phyloP scores from a whole-genome alignment of 2,888 invertebrate genomes.

The Rhyacophila evoluta region DNA sequence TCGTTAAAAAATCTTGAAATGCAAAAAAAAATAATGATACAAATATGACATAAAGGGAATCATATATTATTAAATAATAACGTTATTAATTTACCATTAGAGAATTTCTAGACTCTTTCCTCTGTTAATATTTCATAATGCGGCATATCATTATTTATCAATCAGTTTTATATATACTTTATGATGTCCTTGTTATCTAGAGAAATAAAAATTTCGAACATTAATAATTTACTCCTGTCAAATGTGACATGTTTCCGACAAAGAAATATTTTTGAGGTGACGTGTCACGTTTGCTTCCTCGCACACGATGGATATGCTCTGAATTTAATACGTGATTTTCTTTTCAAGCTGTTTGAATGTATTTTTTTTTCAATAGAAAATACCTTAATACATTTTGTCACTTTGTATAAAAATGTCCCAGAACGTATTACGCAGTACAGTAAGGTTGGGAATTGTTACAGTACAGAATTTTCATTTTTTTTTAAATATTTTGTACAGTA shows the following conservation, averaged over 20 bases:
- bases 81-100: too few relatives aligned
- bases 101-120: too few relatives aligned
- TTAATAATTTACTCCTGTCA: slow-evolving; percentile 9
- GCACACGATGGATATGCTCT: slow-evolving; percentile 23
- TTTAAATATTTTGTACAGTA: too few relatives aligned
- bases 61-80: too few relatives aligned
- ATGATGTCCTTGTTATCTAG: neutral
- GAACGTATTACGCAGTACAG: neutral
- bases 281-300: slow-evolving; percentile 34
- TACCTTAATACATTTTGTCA: slow-evolving; percentile 21
- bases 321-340: slow-evolving; percentile 34
- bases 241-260: neutral
- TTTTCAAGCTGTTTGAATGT: slow-evolving; percentile 26
- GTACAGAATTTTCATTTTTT: too few relatives aligned
- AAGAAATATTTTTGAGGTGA: slow-evolving; percentile 30
- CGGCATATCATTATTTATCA: neutral
- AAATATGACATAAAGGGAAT: too few relatives aligned
- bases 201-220: neutral
- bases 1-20: too few relatives aligned
- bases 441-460: neutral
- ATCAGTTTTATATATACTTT: neutral
- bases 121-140: too few relatives aligned
- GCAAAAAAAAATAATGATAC: too few relatives aligned
- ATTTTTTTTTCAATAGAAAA: slow-evolving; percentile 20
- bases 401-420: neutral